phyloP scores from a whole-genome alignment of 2,113 vertebrate genomes.

The Callospermophilus lateralis region DNA sequence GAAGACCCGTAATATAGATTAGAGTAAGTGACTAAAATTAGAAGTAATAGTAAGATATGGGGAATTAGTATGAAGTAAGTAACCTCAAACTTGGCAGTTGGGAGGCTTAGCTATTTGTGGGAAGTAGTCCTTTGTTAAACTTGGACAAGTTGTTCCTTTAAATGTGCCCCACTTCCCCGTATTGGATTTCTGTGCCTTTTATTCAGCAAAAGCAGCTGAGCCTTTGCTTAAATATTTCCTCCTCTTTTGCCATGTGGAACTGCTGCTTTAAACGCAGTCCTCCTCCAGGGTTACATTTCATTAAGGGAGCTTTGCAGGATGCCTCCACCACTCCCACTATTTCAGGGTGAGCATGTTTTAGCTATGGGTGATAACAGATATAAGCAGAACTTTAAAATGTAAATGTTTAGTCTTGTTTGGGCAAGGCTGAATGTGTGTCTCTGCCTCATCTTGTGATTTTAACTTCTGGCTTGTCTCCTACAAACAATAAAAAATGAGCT shows the following conservation, averaged over 20 bases:
- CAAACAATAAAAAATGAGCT: slow-evolving; percentile 71
- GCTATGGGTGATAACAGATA: slow-evolving; percentile 65
- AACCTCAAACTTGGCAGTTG: slow-evolving; percentile 6
- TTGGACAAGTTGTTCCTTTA: slow-evolving; percentile 64
- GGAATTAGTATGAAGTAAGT: slow-evolving; percentile 13
- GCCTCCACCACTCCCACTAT: not conserved
- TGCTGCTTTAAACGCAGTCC: not conserved
- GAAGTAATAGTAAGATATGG: slow-evolving; percentile 45
- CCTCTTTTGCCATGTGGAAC: slow-evolving; percentile 36
- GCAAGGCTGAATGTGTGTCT: slow-evolving; percentile 59
- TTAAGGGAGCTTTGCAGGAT: not conserved
- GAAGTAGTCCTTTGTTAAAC: slow-evolving; percentile 53
- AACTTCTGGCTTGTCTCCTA: slow-evolving; percentile 71
- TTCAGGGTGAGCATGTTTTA: slow-evolving; percentile 42
- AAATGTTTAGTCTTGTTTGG: slow-evolving; percentile 74
- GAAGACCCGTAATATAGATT: not conserved
- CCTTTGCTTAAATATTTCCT: slow-evolving; percentile 43
- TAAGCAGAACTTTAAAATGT: slow-evolving; percentile 62
- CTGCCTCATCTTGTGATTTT: slow-evolving; percentile 50
- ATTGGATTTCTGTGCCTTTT: slow-evolving; percentile 66
- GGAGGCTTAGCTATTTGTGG: slow-evolving; percentile 33
- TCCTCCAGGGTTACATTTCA: not conserved
- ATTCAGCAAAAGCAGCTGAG: slow-evolving; percentile 53
- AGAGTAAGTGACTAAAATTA: not conserved
- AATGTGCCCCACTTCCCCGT: slow-evolving; percentile 45